These are phyloP conservation scores for Ivindomyrus marchei DNA, from an alignment of 2,113 vertebrate species.

Conservation along the genomic window DNA sequence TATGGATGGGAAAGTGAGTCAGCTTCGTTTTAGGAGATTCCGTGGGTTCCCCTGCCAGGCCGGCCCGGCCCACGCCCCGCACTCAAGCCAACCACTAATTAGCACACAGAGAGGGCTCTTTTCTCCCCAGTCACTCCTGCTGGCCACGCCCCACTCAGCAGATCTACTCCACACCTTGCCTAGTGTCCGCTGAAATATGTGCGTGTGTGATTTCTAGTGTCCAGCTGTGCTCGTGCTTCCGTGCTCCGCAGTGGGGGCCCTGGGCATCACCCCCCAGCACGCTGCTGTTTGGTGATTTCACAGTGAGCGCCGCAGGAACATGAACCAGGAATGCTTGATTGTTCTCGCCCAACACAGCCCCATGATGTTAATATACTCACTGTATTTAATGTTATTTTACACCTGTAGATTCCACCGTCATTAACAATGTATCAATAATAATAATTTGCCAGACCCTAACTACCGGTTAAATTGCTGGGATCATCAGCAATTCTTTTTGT, in stretches of 20 bases:
- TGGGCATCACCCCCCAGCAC: background rate
- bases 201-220: background rate
- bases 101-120: conserved; percentile 13
- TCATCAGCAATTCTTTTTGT: background rate
- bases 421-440: background rate
- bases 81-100: background rate
- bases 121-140: background rate
- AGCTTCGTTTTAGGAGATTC: background rate
- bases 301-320: background rate
- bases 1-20: background rate
- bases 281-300: background rate
- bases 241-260: background rate
- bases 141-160: background rate
- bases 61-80: background rate
- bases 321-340: background rate
- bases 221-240: background rate
- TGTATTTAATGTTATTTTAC: background rate
- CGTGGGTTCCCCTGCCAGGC: background rate
- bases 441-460: background rate
- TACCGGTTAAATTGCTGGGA: background rate
- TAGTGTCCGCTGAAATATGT: background rate
- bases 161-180: background rate
- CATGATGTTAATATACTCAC: background rate
- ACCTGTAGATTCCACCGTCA: background rate
- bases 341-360: too few species aligned